A percentile compares a stretch with the other conserved stretches of the same genome.
Conservation (phyloP, 2,797 vertebrate species). For the Diplodus sargus region DNA sequence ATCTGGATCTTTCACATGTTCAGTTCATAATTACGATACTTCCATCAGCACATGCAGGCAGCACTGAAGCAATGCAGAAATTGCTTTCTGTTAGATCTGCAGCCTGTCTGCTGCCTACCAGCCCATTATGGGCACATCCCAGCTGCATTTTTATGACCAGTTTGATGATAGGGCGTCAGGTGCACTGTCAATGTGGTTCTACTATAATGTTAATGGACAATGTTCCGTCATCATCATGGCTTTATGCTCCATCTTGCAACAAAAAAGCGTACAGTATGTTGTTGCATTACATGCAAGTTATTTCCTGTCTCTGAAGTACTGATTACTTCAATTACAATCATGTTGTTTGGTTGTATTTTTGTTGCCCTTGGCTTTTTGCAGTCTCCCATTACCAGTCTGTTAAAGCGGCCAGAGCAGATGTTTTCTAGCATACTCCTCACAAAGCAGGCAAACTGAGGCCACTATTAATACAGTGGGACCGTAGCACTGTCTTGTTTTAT, state of each 20-base stretch:
- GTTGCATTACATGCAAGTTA: constrained; percentile 27
- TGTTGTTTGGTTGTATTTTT: constrained; percentile 51
- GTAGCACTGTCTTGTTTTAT: constrained; percentile 62
- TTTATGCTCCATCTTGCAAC: constrained; percentile 38
- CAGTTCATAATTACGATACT: not conserved
- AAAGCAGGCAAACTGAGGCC: constrained; percentile 44
- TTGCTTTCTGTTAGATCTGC: constrained; percentile 2
- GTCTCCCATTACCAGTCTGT: constrained; percentile 57
- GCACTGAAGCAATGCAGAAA: constrained; percentile 17
- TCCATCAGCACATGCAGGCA: constrained; percentile 19
- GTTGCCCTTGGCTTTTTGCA: constrained; percentile 61
- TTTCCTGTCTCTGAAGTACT: constrained; percentile 48
- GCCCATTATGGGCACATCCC: constrained; percentile 40
- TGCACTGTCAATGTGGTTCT: constrained; percentile 24
- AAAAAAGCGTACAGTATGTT: constrained; percentile 21
- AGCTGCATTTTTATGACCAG: constrained; percentile 52
- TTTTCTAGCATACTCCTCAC: constrained; percentile 54
- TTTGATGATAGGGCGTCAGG: constrained; percentile 56
- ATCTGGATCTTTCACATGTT: not conserved
- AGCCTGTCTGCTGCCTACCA: constrained; percentile 18
- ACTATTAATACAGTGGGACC: constrained; percentile 51
- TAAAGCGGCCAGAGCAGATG: constrained; percentile 66
- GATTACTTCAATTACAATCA: constrained; percentile 61
- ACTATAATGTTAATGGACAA: constrained; percentile 49
- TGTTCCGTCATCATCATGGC: constrained; percentile 42